Base-by-base conservation (phyloP, 2,797 vertebrate species). In the Pseudochaenichthys georgianus region DNA sequence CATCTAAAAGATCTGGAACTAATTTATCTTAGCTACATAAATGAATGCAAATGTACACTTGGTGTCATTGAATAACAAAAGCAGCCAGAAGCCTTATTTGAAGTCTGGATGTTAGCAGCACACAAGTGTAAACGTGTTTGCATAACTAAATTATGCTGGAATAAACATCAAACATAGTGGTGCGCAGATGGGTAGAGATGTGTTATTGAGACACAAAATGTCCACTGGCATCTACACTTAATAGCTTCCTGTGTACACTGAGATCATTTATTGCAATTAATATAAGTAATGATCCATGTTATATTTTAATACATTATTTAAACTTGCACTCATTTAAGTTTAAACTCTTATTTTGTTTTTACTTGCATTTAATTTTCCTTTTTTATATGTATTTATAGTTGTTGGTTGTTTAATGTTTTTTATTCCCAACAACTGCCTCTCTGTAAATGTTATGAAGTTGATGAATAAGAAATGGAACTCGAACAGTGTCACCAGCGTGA, bases 81-180 rank as follows among this genome's bases (percentile, higher is more conserved):
- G 45, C 48, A 68, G 16, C 12, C 13, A 38, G 61, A 67, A 16
- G 8, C 16, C 21, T 62, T 38, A 57, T n/a, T 78, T 45, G 62
- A 77, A 80, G 67, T 28, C 58, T 62, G 42, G 54, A 63, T 60
- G 60, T 70, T 52, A 42, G 64, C 21, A 55, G 64, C 28, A 21
- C 58, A 80, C 23, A 73, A 64, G 53, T 73, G 45, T 28, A 64
- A 80, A 71, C 43, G 61, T 65, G 41, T 64, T 75, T 73, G 70
- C 61, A 38, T 66, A 64, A 55, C 38, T 70, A 75, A 80, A 69
- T 82, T 63, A 71, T 69, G 28, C 60, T 43, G 57, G 54, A 19
- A 65, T 53, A 77, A 68, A 71, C 64, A 75, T 88, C 66, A 71
- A 84, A 78, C 0, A 3, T 45, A 59, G 59, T 50, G n/a, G 41